Percentiles rank a stretch among this genome's conserved stretches.
These are phyloP conservation scores for Frankliniella fusca DNA, from an alignment of 2,888 invertebrate genomes.

Conservation along the genomic window DNA sequence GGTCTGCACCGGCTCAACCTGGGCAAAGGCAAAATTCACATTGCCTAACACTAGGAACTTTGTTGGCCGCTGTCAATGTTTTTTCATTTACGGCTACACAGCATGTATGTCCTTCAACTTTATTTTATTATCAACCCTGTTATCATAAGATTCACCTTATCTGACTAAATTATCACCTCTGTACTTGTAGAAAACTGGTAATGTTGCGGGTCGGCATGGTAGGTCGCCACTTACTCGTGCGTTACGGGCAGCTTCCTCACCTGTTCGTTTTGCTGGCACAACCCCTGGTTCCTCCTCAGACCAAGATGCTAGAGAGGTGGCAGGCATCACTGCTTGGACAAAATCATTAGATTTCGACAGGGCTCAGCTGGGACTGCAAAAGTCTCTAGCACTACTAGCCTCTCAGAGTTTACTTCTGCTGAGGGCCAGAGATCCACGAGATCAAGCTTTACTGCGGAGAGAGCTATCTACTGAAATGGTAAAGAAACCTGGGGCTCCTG, in stretches of 20 bases:
- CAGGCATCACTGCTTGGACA: not conserved
- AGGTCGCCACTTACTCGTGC: not conserved
- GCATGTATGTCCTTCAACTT: not conserved
- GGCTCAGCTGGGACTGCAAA: not conserved
- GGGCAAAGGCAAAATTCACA: not conserved
- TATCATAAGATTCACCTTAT: not conserved
- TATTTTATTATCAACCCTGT: not conserved
- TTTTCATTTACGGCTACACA: not conserved
- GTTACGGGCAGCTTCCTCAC: not conserved
- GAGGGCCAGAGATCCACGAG: not conserved
- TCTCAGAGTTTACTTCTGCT: not conserved
- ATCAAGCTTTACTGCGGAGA: not conserved
- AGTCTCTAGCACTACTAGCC: not conserved
- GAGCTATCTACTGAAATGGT: slow-evolving; percentile 2
- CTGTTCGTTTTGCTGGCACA: not conserved
- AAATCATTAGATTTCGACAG: not conserved
- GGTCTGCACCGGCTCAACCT: slow-evolving; percentile 11
- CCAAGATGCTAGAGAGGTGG: not conserved
- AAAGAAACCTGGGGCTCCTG: not conserved
- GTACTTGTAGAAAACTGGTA: not conserved
- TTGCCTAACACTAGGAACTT: not conserved
- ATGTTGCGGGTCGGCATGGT: not conserved
- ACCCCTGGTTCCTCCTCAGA: not conserved
- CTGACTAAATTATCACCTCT: not conserved
- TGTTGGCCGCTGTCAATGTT: slow-evolving; percentile 12